Evolutionary conservation across 2,113 vertebrate genomes (phyloP).

Genomic region (Tenebrosternarchus preto): DNA sequence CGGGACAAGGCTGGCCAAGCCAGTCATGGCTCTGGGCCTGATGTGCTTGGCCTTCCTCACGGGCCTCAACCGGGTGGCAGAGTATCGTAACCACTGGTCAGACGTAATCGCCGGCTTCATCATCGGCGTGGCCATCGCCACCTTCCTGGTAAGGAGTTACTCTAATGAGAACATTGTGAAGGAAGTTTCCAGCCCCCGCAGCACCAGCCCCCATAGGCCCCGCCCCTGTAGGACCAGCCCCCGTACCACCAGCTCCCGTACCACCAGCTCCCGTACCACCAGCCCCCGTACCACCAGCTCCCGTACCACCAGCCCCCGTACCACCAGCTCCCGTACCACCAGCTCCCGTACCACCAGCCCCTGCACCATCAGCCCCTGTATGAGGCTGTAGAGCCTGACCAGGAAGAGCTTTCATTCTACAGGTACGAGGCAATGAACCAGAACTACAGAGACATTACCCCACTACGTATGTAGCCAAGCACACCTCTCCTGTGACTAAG

Average conservation of each 20-base stretch:
- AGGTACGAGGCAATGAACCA: not conserved
- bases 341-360: too few relatives aligned
- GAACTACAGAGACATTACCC: not conserved
- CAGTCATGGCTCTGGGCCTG: slow-evolving; percentile 88
- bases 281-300: too few relatives aligned
- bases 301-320: too few relatives aligned
- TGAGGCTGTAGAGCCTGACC: too few relatives aligned
- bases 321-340: too few relatives aligned
- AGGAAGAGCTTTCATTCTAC: too few relatives aligned
- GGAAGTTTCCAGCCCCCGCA: too few relatives aligned
- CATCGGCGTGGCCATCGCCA: slow-evolving; percentile 91
- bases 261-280: too few relatives aligned
- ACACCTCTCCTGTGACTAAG: not conserved
- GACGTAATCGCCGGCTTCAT: slow-evolving; percentile 96
- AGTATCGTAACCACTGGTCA: slow-evolving; percentile 98
- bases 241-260: too few relatives aligned
- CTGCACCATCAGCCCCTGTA: not conserved
- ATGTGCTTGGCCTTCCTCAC: slow-evolving; percentile 96
- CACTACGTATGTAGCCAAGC: not conserved
- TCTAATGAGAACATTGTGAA: not conserved
- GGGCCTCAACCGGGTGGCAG: slow-evolving; percentile 95
- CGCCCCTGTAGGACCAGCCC: too few relatives aligned
- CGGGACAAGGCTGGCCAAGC: slow-evolving; percentile 94
- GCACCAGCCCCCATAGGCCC: too few relatives aligned
- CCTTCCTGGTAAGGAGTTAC: slow-evolving; percentile 87